These are phyloP conservation scores for Schizaphis graminum DNA, from an alignment of 2,888 invertebrate species.

Conservation along the genomic window DNA sequence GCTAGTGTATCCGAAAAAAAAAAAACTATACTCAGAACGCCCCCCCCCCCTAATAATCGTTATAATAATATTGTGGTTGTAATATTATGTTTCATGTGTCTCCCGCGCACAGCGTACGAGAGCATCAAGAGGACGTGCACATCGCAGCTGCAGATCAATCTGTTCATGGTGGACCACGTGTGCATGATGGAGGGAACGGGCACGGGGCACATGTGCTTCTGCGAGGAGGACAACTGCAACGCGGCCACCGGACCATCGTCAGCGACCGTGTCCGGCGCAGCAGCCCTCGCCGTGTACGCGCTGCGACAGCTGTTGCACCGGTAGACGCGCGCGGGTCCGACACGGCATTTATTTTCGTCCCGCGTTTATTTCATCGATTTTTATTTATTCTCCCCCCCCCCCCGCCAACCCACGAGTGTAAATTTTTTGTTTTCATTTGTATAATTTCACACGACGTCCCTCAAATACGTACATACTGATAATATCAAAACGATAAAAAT, in stretches of 20 bases:
- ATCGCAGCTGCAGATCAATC: conserved; percentile 92
- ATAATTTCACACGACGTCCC: not conserved
- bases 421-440: not conserved
- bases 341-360: too few relatives aligned
- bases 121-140: conserved; percentile 93
- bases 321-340: not conserved
- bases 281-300: not conserved
- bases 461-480: too few relatives aligned
- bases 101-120: conserved; percentile 81
- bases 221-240: conserved; percentile 97
- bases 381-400: too few relatives aligned
- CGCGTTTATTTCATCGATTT: too few relatives aligned
- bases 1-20: too few relatives aligned
- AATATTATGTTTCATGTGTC: not conserved
- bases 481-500: not conserved
- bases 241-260: conserved; percentile 40
- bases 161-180: conserved; percentile 98
- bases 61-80: too few relatives aligned
- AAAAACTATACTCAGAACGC: too few relatives aligned
- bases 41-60: too few relatives aligned
- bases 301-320: not conserved
- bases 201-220: conserved; percentile 98
- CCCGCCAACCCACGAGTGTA: not conserved
- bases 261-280: not conserved
- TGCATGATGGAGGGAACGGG: conserved; percentile 99